phyloP scores from a whole-genome alignment of 2,888 invertebrate species.

The Coleophora deauratella region DNA sequence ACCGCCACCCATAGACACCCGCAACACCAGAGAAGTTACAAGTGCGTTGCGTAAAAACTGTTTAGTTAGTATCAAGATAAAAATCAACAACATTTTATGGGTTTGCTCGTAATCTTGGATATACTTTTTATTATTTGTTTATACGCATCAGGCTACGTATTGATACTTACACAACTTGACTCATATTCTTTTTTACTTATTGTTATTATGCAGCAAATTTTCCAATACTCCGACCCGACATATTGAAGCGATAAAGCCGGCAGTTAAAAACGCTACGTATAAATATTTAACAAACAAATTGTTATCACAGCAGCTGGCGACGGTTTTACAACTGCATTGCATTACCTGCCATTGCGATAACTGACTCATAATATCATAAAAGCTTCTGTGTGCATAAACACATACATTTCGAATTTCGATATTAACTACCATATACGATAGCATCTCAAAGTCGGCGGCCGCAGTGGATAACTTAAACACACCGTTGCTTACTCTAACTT shows the following conservation, averaged over 20 bases:
- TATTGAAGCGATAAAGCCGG: neutral
- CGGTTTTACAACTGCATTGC: neutral
- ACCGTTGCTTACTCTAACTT: conserved; percentile 35
- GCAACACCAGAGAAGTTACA: too few relatives aligned
- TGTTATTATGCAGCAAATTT: too few relatives aligned
- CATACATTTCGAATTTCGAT: conserved; percentile 24
- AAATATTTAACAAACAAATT: neutral
- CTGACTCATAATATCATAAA: neutral
- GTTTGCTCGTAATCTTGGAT: too few relatives aligned
- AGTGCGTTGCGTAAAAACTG: too few relatives aligned
- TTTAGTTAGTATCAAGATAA: too few relatives aligned
- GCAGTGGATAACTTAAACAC: conserved; percentile 29
- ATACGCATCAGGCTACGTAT: too few relatives aligned
- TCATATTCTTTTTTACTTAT: too few relatives aligned
- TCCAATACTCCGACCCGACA: neutral
- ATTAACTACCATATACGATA: conserved; percentile 30
- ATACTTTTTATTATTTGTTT: too few relatives aligned
- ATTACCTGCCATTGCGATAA: conserved; percentile 8
- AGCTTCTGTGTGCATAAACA: conserved; percentile 11
- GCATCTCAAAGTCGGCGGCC: conserved; percentile 44
- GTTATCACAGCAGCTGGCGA: neutral
- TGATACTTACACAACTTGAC: too few relatives aligned
- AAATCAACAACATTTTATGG: too few relatives aligned
- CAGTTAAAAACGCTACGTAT: too few relatives aligned
- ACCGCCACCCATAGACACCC: too few relatives aligned